Conservation (phyloP, 1,140 invertebrate species). For the Littorina saxatilis region DNA sequence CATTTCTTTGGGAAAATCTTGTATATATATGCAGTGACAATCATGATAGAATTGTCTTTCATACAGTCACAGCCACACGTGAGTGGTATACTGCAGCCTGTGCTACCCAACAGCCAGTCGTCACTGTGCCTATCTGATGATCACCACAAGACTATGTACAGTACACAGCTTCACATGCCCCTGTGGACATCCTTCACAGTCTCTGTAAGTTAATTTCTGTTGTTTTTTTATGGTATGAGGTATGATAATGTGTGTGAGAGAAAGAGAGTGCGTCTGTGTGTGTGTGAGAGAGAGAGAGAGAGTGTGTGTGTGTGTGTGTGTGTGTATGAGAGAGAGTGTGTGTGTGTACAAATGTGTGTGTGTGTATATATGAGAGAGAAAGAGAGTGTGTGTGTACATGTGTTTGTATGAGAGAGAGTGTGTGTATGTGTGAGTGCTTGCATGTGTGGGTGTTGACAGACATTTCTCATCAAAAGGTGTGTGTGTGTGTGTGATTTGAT, state of each 20-base stretch:
- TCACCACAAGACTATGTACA: constrained; percentile 44
- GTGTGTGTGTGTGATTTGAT: not conserved
- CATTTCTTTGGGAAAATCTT: too few relatives aligned
- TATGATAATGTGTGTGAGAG: not conserved
- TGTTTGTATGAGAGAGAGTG: not conserved
- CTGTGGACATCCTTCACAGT: constrained; percentile 57
- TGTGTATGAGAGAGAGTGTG: not conserved
- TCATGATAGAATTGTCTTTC: too few relatives aligned
- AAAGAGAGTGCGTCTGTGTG: not conserved
- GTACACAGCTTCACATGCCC: constrained; percentile 51
- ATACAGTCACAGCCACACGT: not conserved
- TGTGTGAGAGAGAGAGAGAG: not conserved
- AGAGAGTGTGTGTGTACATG: not conserved
- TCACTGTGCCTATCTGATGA: constrained; percentile 22
- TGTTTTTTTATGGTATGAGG: not conserved
- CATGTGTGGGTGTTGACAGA: not conserved
- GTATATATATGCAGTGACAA: too few relatives aligned
- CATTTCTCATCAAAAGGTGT: too few relatives aligned
- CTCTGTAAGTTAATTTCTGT: constrained; percentile 5
- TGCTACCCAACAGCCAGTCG: not conserved
- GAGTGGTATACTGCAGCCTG: constrained; percentile 12
- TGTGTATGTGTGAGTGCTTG: not conserved
- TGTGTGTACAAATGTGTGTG: not conserved
- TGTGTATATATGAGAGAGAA: not conserved
- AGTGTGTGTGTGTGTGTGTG: not conserved